Evolutionary conservation across 2,113 vertebrate species (phyloP).

Genomic region (Hylia prasina): DNA sequence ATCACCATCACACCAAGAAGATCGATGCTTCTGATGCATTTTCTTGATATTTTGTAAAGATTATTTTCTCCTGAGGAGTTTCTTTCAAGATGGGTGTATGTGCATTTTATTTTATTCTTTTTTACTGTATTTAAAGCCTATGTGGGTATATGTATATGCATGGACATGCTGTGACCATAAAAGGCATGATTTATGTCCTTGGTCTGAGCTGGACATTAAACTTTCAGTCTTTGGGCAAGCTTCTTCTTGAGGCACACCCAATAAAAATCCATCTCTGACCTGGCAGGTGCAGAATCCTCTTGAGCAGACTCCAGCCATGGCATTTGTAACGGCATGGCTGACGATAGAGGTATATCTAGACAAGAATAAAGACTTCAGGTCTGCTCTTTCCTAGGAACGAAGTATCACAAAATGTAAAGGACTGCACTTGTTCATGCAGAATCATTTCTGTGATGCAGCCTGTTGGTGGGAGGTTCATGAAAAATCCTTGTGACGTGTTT

Average conservation of each 20-base stretch:
- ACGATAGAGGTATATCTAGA: neutral
- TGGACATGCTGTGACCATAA: neutral
- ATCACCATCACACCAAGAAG: neutral
- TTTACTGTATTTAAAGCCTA: fast-evolving
- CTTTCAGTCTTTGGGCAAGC: neutral
- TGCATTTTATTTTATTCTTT: neutral
- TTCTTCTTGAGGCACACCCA: neutral
- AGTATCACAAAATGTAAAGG: neutral
- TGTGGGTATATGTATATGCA: too few relatives aligned
- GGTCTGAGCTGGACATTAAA: neutral
- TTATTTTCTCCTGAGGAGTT: neutral
- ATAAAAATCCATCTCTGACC: neutral
- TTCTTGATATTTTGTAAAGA: neutral
- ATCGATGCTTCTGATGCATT: neutral
- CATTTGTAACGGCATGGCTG: neutral
- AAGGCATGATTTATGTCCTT: neutral
- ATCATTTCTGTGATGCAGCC: neutral
- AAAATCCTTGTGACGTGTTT: neutral
- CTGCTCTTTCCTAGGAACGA: neutral
- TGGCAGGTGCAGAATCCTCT: neutral
- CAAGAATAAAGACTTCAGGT: neutral
- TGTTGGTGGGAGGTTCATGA: neutral
- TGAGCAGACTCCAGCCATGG: neutral
- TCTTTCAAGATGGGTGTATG: neutral
- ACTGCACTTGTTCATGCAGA: neutral